phyloP scores from a whole-genome alignment of 2,888 invertebrate species.

The Celastrina argiolus region DNA sequence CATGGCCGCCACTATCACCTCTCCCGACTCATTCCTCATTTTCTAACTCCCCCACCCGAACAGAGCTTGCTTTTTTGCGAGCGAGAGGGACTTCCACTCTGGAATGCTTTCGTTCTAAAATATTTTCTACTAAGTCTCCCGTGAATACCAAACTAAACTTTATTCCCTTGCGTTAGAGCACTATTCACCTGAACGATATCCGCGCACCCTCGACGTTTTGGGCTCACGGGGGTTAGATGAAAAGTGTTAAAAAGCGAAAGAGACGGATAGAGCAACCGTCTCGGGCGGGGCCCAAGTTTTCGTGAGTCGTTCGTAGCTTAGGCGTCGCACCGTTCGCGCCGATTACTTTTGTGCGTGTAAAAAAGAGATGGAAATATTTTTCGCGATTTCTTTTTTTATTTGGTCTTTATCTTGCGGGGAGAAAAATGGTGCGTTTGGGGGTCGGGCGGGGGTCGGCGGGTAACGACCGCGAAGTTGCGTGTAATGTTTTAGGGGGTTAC shows the following conservation, averaged over 20 bases:
- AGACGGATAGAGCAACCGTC: conserved; percentile 75
- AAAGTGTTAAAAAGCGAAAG: conserved; percentile 78
- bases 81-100: conserved; percentile 73
- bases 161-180: conserved; percentile 26
- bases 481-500: conserved; percentile 69
- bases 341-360: conserved; percentile 37
- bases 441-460: conserved; percentile 44
- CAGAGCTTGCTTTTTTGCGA: conserved; percentile 72
- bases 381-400: conserved; percentile 77
- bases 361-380: conserved; percentile 68
- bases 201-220: conserved; percentile 37
- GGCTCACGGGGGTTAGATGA: conserved; percentile 47
- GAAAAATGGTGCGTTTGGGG: conserved; percentile 71
- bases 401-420: conserved; percentile 75
- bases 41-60: conserved; percentile 50
- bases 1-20: conserved; percentile 63
- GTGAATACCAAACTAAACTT: conserved; percentile 34
- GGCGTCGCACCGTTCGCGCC: conserved; percentile 63
- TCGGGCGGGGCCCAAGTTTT: conserved; percentile 77
- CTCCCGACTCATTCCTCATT: conserved; percentile 40
- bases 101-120: conserved; percentile 74
- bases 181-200: conserved; percentile 30
- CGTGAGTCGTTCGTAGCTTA: conserved; percentile 76
- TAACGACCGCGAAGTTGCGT: conserved; percentile 62
- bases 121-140: conserved; percentile 58